These are phyloP conservation scores for Strigops habroptila DNA, from an alignment of 2,113 vertebrate genomes.

Conservation along the genomic window DNA sequence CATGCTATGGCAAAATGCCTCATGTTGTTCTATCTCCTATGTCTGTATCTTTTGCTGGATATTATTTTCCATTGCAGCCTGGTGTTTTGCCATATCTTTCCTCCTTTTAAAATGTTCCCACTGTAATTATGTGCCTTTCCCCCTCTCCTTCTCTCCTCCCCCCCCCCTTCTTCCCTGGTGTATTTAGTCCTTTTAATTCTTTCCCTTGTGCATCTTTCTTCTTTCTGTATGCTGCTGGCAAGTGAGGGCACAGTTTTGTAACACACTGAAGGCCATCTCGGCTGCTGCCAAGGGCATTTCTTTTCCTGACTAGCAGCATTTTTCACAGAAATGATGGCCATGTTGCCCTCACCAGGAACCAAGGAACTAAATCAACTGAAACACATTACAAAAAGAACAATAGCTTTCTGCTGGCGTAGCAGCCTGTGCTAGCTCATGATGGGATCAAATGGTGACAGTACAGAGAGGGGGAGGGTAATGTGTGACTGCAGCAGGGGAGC, in stretches of 20 bases:
- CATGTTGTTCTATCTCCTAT: background rate
- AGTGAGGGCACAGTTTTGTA: background rate
- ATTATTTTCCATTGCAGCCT: constrained; percentile 6
- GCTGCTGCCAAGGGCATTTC: constrained; percentile 1
- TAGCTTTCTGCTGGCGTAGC: background rate
- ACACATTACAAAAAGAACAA: background rate
- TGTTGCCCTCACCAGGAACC: background rate
- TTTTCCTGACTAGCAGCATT: background rate
- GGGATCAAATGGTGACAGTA: background rate
- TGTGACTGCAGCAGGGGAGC: background rate
- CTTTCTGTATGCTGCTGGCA: background rate
- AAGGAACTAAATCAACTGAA: constrained; percentile 22
- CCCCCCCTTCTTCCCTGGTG: background rate
- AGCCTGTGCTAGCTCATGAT: background rate
- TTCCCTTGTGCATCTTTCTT: background rate
- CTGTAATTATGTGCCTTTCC: background rate
- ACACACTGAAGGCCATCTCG: background rate
- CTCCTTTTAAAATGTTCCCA: background rate
- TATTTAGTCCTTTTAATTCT: background rate
- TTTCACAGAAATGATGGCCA: background rate
- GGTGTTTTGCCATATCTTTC: constrained; percentile 8
- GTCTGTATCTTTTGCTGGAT: background rate
- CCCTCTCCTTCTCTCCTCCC: no score
- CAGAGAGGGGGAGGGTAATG: background rate
- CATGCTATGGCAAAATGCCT: background rate